Base-by-base conservation (phyloP, 2,113 vertebrate genomes). In the Cephalophus harveyi region DNA sequence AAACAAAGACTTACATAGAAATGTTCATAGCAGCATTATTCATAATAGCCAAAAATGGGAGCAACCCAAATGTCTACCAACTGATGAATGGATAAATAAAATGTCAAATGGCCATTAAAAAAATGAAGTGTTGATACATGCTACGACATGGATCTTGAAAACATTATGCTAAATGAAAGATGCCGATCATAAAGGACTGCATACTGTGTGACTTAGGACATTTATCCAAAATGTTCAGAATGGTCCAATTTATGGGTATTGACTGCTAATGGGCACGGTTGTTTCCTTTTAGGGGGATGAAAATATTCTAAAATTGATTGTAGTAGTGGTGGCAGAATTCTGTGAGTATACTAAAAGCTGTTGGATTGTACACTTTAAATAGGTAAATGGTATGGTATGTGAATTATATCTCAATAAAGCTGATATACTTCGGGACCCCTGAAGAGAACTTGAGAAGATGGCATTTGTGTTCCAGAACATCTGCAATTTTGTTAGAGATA, bases 221-320 rank as follows among this genome's bases (percentile, higher is more conserved):
- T 78, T 96, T 91, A 94, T 71, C 48, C 50, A 11, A 84, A 94
- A 91, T 76, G 12, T 67, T 28, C 55, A 87, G 55, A 62, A 57
- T 25, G 94, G n/a, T 36, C 16, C 55, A 46, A n/a, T 74, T 43
- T 87, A 9, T 36, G 17, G 64, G 27, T 48, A 83, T 33, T 95
- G 62, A 60, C 54, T 79, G 67, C 59, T 82, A 64, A 83, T 30
- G 21, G 67, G 25, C 36, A 55, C 1, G 5, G 16, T 7, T 7
- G 30, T 89, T 97, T 89, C 86, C 43, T 96, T 86, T 76, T 48
- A 27, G 71, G 54, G 43, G 59, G 43, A 79, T 91, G 27, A 84
- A 95, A 83, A 50, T 93, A n/a, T 62, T 95, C 79, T 86, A n/a
- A 82, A 81, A 64, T 50, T 88, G 40, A 76, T 95, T 83, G 60